A percentile compares a stretch with the other conserved stretches of the same genome.
phyloP scores from a whole-genome alignment of 2,888 invertebrate species.

The Ptilodon capucinus region DNA sequence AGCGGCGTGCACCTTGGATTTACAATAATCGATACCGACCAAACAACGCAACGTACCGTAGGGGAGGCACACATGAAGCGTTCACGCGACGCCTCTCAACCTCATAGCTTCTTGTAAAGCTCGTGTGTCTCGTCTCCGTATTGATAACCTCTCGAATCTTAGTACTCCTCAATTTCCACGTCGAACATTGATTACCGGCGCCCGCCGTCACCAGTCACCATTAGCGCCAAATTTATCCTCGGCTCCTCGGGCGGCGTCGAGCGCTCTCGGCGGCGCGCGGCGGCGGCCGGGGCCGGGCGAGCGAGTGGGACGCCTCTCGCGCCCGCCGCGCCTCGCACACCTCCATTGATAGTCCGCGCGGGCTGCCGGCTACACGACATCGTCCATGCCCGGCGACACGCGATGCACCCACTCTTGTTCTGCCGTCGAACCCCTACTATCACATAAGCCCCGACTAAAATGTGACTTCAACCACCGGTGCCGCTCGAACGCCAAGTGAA shows the following conservation, averaged over 20 bases:
- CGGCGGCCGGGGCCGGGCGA: slow-evolving; percentile 45
- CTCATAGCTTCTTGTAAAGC: slow-evolving; percentile 11
- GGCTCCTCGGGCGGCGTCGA: slow-evolving; percentile 61
- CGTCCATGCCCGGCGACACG: slow-evolving; percentile 51
- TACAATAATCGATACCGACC: slow-evolving; percentile 33
- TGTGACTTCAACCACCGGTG: slow-evolving; percentile 52
- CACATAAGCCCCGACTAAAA: slow-evolving; percentile 52
- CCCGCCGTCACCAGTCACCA: slow-evolving; percentile 70
- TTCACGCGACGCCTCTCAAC: slow-evolving; percentile 10
- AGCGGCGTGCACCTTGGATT: slow-evolving; percentile 30
- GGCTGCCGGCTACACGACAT: slow-evolving; percentile 68
- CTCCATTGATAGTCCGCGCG: slow-evolving; percentile 75
- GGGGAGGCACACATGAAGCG: background rate
- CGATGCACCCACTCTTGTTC: slow-evolving; percentile 51
- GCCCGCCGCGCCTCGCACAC: slow-evolving; percentile 49
- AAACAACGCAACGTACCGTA: slow-evolving; percentile 8
- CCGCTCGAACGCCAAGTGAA: slow-evolving; percentile 42
- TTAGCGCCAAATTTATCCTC: slow-evolving; percentile 81
- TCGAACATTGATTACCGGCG: slow-evolving; percentile 77
- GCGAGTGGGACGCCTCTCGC: slow-evolving; percentile 57
- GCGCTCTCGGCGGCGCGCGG: slow-evolving; percentile 48
- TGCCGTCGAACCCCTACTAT: slow-evolving; percentile 46
- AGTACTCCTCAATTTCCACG: slow-evolving; percentile 64
- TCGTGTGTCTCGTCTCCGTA: slow-evolving; percentile 27
- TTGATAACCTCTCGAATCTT: slow-evolving; percentile 43